Evolutionary conservation across 2,888 invertebrate genomes (phyloP).

Genomic region (Entomobrya proxima): DNA sequence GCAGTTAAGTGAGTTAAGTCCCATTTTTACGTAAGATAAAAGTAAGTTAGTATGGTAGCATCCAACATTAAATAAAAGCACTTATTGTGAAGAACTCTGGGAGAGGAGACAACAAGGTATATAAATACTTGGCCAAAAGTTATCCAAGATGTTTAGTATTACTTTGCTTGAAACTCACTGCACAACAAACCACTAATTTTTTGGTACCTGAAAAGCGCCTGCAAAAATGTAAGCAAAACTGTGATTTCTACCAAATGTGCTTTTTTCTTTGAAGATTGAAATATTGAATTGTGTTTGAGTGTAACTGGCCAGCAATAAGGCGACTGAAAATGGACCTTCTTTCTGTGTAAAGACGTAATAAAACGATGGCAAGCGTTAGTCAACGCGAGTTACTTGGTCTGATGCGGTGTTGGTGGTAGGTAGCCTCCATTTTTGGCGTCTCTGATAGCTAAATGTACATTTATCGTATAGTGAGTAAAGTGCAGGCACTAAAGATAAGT

Average conservation of each 20-base stretch:
- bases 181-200: too few species aligned
- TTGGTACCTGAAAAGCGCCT: too few species aligned
- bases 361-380: neutral
- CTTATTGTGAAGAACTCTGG: neutral
- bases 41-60: too few species aligned
- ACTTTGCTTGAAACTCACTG: neutral
- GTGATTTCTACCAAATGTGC: too few species aligned
- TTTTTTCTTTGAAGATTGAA: neutral
- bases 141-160: neutral
- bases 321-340: neutral
- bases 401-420: too few species aligned
- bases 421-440: neutral
- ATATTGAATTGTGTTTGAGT: neutral
- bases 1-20: too few species aligned
- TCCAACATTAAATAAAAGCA: too few species aligned
- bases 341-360: slow-evolving; percentile 12
- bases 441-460: too few species aligned
- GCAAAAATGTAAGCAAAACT: too few species aligned
- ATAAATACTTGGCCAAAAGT: neutral
- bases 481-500: neutral
- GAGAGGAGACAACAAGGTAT: neutral
- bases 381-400: neutral
- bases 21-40: too few species aligned
- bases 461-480: neutral
- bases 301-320: slow-evolving; percentile 16